Evolutionary conservation across 2,888 invertebrate genomes (phyloP).

Genomic region (Neria commutata): DNA sequence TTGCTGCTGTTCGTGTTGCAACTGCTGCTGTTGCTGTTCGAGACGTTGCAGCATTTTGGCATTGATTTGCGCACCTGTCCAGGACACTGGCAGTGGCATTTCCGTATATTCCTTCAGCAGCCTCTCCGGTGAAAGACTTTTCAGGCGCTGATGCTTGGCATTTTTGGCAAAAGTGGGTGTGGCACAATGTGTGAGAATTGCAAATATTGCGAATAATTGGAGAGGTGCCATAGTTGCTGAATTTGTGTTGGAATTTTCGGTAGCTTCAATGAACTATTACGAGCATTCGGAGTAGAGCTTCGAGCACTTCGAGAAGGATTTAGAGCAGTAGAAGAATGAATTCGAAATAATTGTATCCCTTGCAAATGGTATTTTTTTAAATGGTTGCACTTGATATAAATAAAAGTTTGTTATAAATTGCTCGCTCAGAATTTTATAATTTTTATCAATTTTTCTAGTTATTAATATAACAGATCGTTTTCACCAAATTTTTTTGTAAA

Average conservation of each 20-base stretch:
- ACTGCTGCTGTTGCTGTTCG: constrained; percentile 27
- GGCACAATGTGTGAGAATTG: background rate
- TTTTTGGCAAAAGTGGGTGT: constrained; percentile 27
- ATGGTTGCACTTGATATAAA: no score
- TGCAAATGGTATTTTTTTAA: background rate
- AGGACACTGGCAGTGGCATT: constrained; percentile 39
- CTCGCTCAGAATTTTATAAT: background rate
- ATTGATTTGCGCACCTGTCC: constrained; percentile 47
- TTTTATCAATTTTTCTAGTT: background rate
- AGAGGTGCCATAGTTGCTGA: no score
- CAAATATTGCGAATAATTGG: no score
- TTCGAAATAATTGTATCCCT: background rate
- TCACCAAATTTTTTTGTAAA: no score
- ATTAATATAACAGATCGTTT: background rate
- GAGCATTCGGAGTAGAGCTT: no score
- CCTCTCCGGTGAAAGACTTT: constrained; percentile 38
- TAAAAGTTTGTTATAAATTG: constrained; percentile 5
- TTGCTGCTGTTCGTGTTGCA: constrained; percentile 21
- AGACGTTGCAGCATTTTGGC: constrained; percentile 12
- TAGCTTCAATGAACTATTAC: no score
- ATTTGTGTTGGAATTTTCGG: no score
- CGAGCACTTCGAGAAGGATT: no score
- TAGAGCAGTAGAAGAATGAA: no score
- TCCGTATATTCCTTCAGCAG: constrained; percentile 40
- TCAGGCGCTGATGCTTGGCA: constrained; percentile 35